Evolutionary conservation across 2,797 vertebrate genomes (phyloP).

Genomic region (Enteromius afrohamiltoni): DNA sequence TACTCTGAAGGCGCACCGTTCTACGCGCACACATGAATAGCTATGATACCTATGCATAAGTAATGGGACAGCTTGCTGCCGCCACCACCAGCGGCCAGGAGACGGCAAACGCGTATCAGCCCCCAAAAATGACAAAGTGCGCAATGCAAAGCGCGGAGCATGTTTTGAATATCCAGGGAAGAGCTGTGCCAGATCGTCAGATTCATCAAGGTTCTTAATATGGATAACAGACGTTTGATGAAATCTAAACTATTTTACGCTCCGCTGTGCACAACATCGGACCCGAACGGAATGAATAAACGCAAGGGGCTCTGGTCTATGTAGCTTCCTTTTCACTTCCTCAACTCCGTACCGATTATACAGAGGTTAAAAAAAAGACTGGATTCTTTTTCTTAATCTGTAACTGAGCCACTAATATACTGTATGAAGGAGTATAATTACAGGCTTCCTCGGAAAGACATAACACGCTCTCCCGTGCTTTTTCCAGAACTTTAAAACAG

Average conservation of each 20-base stretch:
- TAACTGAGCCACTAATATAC: neutral
- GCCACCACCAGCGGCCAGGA: constrained; percentile 60
- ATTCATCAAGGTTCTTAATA: constrained; percentile 63
- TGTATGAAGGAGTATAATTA: neutral
- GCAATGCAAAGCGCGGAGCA: neutral
- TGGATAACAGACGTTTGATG: constrained; percentile 58
- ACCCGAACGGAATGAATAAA: constrained; percentile 50
- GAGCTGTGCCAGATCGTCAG: constrained; percentile 38
- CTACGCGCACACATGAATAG: constrained; percentile 83
- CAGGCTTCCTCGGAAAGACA: constrained; percentile 21
- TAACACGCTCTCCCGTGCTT: constrained; percentile 2
- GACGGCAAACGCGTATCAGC: constrained; percentile 59
- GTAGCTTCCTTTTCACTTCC: constrained; percentile 27
- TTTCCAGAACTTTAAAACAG: constrained; percentile 12
- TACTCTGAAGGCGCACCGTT: constrained; percentile 71
- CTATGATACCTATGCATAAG: constrained; percentile 87
- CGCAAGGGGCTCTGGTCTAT: constrained; percentile 3
- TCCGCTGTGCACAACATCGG: constrained; percentile 57
- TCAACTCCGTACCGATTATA: neutral
- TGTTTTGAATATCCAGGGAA: constrained; percentile 53
- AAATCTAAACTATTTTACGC: constrained; percentile 60
- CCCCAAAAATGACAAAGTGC: constrained; percentile 52
- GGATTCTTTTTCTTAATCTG: constrained; percentile 11
- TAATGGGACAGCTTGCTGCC: constrained; percentile 76
- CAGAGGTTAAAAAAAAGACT: neutral